These are phyloP conservation scores for Aphidius ervi DNA, from an alignment of 1,140 invertebrate species.

Conservation along the genomic window DNA sequence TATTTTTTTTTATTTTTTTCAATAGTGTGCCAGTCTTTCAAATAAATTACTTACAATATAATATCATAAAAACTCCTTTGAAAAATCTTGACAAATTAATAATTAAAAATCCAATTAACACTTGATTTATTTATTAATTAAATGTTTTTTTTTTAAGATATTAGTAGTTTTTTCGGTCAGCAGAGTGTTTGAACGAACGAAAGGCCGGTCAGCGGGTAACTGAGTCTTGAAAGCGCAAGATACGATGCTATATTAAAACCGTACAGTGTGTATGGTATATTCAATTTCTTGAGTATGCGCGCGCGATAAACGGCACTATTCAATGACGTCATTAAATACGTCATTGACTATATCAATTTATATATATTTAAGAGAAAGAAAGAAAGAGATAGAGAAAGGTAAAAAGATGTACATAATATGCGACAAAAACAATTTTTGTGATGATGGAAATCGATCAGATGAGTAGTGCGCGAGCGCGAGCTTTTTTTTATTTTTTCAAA, in stretches of 20 bases:
- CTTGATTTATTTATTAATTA: no score
- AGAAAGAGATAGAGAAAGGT: no score
- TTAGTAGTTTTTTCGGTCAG: no score
- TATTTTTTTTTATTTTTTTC: no score
- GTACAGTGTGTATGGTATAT: constrained; percentile 43
- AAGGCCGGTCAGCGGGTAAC: constrained; percentile 51
- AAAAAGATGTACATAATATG: no score
- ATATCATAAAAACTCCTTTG: neutral
- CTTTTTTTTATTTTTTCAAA: no score
- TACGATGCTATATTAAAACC: constrained; percentile 53
- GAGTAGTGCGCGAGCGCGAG: no score
- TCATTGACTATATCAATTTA: constrained; percentile 32
- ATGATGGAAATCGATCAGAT: no score
- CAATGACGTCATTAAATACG: constrained; percentile 40
- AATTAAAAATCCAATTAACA: no score
- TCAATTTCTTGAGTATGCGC: constrained; percentile 6
- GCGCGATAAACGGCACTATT: constrained; percentile 35
- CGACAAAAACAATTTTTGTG: no score
- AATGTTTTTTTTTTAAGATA: no score
- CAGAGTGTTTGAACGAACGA: constrained; percentile 29
- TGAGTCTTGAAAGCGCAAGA: constrained; percentile 48
- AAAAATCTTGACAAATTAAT: constrained; percentile 3
- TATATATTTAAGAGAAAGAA: neutral
- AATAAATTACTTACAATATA: neutral
- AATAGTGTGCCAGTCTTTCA: no score